Evolutionary conservation across 2,113 vertebrate genomes (phyloP).

Genomic region (Syngnathoides biaculeatus): DNA sequence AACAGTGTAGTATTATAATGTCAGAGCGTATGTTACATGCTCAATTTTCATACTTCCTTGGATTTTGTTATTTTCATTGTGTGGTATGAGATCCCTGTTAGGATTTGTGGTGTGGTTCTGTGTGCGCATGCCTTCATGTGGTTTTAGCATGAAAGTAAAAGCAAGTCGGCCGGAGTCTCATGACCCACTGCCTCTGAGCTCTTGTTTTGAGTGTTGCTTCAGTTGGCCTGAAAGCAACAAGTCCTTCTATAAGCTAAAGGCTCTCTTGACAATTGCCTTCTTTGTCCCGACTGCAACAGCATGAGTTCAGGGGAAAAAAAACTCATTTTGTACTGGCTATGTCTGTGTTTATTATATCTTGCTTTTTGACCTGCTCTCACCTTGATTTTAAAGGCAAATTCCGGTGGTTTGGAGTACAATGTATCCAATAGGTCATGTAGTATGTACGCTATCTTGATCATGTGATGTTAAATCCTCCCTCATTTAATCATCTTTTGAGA

Average conservation of each 20-base stretch:
- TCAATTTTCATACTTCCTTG: conserved; percentile 46
- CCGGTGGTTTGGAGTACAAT: too few relatives aligned
- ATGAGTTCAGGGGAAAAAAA: conserved; percentile 27
- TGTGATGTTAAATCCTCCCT: too few relatives aligned
- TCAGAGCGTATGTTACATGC: conserved; percentile 18
- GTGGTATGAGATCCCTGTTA: conserved; percentile 32
- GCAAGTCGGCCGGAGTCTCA: conserved; percentile 47
- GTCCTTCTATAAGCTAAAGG: conserved; percentile 24
- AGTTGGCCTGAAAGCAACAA: conserved; percentile 34
- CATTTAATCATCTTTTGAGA: too few relatives aligned
- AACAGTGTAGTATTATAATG: conserved; percentile 31
- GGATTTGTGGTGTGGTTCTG: conserved; percentile 17
- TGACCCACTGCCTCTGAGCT: conserved; percentile 58
- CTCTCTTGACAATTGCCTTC: conserved; percentile 45
- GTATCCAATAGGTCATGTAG: too few relatives aligned
- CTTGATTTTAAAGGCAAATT: conserved; percentile 29
- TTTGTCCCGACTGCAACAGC: conserved; percentile 35
- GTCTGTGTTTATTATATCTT: conserved; percentile 9
- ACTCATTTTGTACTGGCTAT: conserved; percentile 9
- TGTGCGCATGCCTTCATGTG: conserved; percentile 22
- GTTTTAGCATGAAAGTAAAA: conserved; percentile 64
- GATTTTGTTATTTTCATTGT: conserved; percentile 47
- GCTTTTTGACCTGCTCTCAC: background rate
- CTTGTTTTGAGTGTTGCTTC: conserved; percentile 51
- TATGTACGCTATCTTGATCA: too few relatives aligned